Evolutionary conservation across 2,113 vertebrate genomes (phyloP), one percentile per base, ranked within the genome.

Genomic region (Brachionichthys hirsutus): DNA sequence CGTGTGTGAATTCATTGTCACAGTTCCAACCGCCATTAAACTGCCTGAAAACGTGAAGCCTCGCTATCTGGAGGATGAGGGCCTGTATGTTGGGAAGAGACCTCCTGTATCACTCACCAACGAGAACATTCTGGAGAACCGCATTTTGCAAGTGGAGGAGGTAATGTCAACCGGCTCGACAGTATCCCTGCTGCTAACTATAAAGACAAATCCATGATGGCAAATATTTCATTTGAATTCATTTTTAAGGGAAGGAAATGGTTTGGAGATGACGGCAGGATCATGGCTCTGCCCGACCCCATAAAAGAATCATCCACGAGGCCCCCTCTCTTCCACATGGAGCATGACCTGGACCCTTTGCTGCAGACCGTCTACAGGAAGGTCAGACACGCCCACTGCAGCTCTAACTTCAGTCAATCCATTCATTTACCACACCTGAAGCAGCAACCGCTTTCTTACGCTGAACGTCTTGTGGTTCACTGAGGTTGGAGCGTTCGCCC

Each of bases 211-310:
- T 46, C 44, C 44, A 42, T 42, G 12, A 38, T 15, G 14, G 24
- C 12, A 15, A 16, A 17, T 40, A 7, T 16, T 5, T 19, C 18
- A 22, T 34, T 66, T 48, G 1, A 9, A 38, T 20, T 18, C n/a
- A 44, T 2, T 62, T 46, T 60, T 1, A 62, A 98, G 97, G 95
- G 89, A 3, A 93, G 88, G 51, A 90, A 90, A 47, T 99, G 97
- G 97, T 98, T 99, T 80, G 97, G 96, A 43, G 94, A 95, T 5
- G 96, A 99, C 1, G 97, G 97, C 15, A 91, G 91, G 59, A 91
- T 99, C 72, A 76, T 96, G 35, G 94, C 95, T 3, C 85, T 98
- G 59, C 92, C 97, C 1, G 91, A 94, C 83, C 97, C 97, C 62
- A 91, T 98, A 75, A 98, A 93, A 74, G 93, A 91, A 1, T 94